These are phyloP conservation scores for Tetranychus urticae DNA, from an alignment of 1,140 invertebrate species.

Conservation along the genomic window DNA sequence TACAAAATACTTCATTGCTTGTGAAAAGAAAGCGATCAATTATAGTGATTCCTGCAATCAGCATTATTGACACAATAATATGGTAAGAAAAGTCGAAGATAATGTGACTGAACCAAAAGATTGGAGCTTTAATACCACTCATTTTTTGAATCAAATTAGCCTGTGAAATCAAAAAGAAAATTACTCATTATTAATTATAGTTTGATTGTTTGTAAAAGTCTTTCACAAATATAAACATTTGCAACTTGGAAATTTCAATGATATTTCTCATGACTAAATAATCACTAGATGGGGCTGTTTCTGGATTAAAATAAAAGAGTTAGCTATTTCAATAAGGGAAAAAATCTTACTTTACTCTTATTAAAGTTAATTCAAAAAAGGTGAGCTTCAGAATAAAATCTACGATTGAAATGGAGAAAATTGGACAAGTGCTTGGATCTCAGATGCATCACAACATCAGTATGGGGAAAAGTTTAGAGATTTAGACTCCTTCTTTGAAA, in stretches of 20 bases:
- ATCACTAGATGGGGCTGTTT: background rate
- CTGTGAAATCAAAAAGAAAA: slow-evolving; percentile 2
- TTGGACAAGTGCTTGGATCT: too few species aligned
- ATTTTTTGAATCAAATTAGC: slow-evolving; percentile 13
- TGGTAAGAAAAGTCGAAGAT: slow-evolving; percentile 9
- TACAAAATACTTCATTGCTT: background rate
- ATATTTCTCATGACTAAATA: background rate
- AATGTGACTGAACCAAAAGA: slow-evolving; percentile 10
- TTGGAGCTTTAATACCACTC: slow-evolving; percentile 5
- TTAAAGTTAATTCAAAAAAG: background rate
- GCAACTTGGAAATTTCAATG: background rate
- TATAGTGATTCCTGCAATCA: slow-evolving; percentile 7
- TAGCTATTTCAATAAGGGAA: background rate
- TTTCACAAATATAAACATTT: background rate
- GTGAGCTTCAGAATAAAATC: too few species aligned
- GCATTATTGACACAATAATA: slow-evolving; percentile 1
- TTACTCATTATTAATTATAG: background rate
- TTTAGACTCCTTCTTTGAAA: too few species aligned
- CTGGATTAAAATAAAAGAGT: background rate
- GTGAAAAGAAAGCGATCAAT: background rate
- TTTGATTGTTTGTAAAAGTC: too few species aligned
- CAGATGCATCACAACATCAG: too few species aligned
- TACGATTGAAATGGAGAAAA: too few species aligned
- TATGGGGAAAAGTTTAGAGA: too few species aligned
- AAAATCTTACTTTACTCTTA: background rate